phyloP scores from a whole-genome alignment of 2,888 invertebrate genomes.

The Leuctra nigra region DNA sequence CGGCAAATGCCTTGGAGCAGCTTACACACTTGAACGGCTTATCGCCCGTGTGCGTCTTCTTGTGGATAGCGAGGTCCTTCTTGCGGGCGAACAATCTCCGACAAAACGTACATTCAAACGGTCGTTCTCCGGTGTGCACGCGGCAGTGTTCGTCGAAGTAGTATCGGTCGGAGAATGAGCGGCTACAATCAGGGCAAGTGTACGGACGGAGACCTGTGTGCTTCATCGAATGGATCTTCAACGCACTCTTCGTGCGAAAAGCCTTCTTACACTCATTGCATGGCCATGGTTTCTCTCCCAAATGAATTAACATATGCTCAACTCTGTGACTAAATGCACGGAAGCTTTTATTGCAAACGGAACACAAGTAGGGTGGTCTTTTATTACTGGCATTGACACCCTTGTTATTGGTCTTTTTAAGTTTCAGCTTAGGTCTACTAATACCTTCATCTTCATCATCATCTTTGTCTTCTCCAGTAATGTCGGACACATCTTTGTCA shows the following conservation, averaged over 20 bases:
- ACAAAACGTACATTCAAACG: conserved; percentile 27
- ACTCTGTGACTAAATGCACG: conserved; percentile 30
- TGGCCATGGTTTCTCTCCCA: conserved; percentile 27
- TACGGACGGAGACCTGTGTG: conserved; percentile 23
- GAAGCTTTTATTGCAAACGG: conserved; percentile 29
- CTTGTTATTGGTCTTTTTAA: neutral
- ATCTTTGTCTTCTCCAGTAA: conserved; percentile 17
- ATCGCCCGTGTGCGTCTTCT: conserved; percentile 26
- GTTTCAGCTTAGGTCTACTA: neutral
- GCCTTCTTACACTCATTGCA: conserved; percentile 26
- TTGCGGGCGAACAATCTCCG: conserved; percentile 23
- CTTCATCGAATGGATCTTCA: conserved; percentile 23
- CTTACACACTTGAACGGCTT: conserved; percentile 25
- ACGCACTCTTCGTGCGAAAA: conserved; percentile 26
- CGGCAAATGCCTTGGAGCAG: conserved; percentile 25
- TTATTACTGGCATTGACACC: neutral
- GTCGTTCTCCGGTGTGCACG: conserved; percentile 25
- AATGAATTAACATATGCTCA: conserved; percentile 31
- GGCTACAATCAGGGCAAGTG: conserved; percentile 23
- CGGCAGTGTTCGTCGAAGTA: conserved; percentile 26
- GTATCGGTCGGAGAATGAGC: conserved; percentile 19
- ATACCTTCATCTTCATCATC: conserved; percentile 2
- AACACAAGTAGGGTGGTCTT: conserved; percentile 23
- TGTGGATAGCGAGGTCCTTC: conserved; percentile 26
- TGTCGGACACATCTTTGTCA: too few relatives aligned